These are phyloP conservation scores for Merodon equestris DNA, from an alignment of 2,888 invertebrate genomes.

Conservation along the genomic window DNA sequence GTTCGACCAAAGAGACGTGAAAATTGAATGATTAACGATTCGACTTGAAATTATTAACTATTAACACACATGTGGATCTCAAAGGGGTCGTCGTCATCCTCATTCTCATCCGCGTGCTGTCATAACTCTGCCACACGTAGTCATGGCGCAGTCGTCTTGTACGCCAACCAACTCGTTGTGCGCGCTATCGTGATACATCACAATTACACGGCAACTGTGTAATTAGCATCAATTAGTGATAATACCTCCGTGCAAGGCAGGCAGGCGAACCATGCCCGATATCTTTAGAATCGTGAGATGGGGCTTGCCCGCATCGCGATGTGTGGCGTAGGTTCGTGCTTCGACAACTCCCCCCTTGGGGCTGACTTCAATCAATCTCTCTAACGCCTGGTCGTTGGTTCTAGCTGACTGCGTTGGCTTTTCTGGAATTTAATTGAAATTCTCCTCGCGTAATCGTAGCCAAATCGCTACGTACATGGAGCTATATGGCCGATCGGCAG, in stretches of 20 bases:
- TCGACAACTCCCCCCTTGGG: conserved; percentile 45
- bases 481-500: conserved; percentile 48
- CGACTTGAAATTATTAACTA: conserved; percentile 63
- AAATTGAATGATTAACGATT: conserved; percentile 70
- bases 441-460: conserved; percentile 62
- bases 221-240: conserved; percentile 68
- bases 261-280: too few species aligned
- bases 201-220: conserved; percentile 65
- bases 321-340: conserved; percentile 36
- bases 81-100: conserved; percentile 57
- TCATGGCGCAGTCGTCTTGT: too few species aligned
- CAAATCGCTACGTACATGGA: conserved; percentile 35
- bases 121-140: conserved; percentile 17
- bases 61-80: conserved; percentile 65
- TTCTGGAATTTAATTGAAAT: conserved; percentile 60
- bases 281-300: too few species aligned
- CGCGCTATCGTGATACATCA: conserved; percentile 64
- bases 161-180: conserved; percentile 42
- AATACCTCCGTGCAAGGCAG: conserved; percentile 40
- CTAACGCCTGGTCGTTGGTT: conserved; percentile 53
- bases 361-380: conserved; percentile 64
- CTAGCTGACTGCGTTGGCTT: background rate
- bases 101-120: conserved; percentile 20
- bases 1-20: conserved; percentile 63
- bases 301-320: conserved; percentile 15